These are phyloP conservation scores for Melanotaenia trifasciata DNA, from an alignment of 2,797 vertebrate genomes.

Conservation along the genomic window DNA sequence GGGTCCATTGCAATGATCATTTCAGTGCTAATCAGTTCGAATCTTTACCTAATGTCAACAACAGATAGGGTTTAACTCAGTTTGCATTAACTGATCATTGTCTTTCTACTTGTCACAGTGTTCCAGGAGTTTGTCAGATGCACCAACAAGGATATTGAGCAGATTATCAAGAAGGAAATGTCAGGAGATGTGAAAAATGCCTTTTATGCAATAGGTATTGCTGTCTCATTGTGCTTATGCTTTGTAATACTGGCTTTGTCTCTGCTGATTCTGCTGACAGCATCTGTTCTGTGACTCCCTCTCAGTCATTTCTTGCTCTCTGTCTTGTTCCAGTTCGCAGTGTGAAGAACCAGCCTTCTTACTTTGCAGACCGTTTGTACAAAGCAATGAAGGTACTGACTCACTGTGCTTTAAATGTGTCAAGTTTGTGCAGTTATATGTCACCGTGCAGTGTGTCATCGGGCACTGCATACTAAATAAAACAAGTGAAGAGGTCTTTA, in stretches of 20 bases:
- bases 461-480: neutral
- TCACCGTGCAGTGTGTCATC: neutral
- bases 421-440: neutral
- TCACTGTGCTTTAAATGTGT: neutral
- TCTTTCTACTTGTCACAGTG: constrained; percentile 77
- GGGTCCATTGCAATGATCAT: constrained; percentile 8
- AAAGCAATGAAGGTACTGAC: constrained; percentile 96
- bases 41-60: neutral
- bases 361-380: constrained; percentile 95
- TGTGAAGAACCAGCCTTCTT: constrained; percentile 95
- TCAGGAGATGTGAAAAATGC: constrained; percentile 92
- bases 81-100: neutral
- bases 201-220: constrained; percentile 92
- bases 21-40: neutral
- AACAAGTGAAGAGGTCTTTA: neutral
- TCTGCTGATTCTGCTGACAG: constrained; percentile 7
- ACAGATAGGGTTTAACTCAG: neutral
- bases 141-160: constrained; percentile 95
- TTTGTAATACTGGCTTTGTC: neutral
- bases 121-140: constrained; percentile 95
- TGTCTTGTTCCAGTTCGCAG: constrained; percentile 87
- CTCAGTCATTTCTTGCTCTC: constrained; percentile 24
- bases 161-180: constrained; percentile 96
- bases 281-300: constrained; percentile 5
- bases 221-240: neutral